Evolutionary conservation across 2,797 vertebrate species (phyloP), one percentile per base, ranked within the genome.

Genomic region (Leptodactylus fallax): DNA sequence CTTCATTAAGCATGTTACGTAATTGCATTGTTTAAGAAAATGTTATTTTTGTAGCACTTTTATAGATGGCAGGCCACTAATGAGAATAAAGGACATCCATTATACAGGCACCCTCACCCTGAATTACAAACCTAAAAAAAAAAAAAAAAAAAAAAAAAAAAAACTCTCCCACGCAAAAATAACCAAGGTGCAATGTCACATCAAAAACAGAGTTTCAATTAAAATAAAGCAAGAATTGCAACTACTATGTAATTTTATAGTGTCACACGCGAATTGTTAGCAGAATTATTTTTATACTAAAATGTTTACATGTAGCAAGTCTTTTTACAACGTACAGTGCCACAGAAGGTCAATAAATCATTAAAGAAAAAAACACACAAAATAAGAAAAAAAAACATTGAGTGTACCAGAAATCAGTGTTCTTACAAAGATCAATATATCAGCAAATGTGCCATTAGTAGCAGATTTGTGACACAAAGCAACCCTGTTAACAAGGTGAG

Each of bases 1-100:
- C 91, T 91, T 87, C 90, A 92, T 92, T 90, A 91, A 71, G 25
- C 78, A 91, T 88, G 90, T 79, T 91, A 88, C 84, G 77, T 90
- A 92, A 90, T 92, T 93, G 92, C 90, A 91, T 91, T 36, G 17
- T 61, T 47, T 19, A 60, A 63, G 55, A 69, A 53, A 76, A 61
- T 36, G 21, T 58, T 72, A 60, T 76, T 63, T 72, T 72, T 81
- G 17, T 79, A 9, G 6, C 49, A 55, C 49, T 27, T 49, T 87
- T 87, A 71, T 49, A 17, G 80, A 45, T 69, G 65, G 21, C 17
- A 14, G 14, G 9, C 51, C 27, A 65, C 77, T 36, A 77, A 82
- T 61, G 25, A 71, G 23, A 80, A 72, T 36, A 45, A 81, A 55
- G 23, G n/a, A 27, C 23, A 49, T 19, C 3, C 56, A 23, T 51